Evolutionary conservation across 92 coral and sea anemone species (phyloP), one percentile per base, ranked within the genome.

Genomic region (Porites lobata): DNA sequence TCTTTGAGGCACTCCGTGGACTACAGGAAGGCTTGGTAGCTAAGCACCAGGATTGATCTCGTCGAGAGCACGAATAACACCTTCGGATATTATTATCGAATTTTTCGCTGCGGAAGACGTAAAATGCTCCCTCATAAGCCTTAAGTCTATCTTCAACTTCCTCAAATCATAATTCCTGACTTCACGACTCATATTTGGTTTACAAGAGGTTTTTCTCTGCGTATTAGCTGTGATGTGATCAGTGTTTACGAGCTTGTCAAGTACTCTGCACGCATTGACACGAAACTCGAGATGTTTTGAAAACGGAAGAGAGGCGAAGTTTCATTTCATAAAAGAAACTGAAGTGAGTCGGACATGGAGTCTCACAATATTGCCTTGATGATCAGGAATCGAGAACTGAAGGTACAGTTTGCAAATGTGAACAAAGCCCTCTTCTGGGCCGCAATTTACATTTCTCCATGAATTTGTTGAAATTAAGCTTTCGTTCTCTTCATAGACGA

Each of bases 321-420:
- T 9, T 80, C 63, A 80, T 65, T 65, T 67, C 56, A 22, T 72
- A 29, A 61, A 54, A 21, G 82, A 53, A 85, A 43, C 21, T 65
- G 64, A 54, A 66, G 12, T 7, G 43, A 15, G 21, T 13, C 7
- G 32, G 63, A 29, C n/a, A 95, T 95, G 98, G 88, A 79, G 22
- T 69, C 85, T n/a, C 81, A 79, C 57, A 96, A 91, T 80, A 90
- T 96, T 64, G 90, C 94, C 58, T 82, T 80, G 58, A 82, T 85
- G 80, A 90, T 96, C 62, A 93, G 92, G 52, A 93, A 83, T 70
- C 92, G 99, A 83, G 98, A 96, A 94, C 50, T 80, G 21, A 77
- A 85, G 90, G 99, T 96, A 85, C 83, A 66, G 85, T 88, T 72
- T 75, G 19, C 59, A 77, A 54, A 51, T 65, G 82, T 11, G 20